phyloP scores from a whole-genome alignment of 1,140 invertebrate genomes.

The Magallana gigas region DNA sequence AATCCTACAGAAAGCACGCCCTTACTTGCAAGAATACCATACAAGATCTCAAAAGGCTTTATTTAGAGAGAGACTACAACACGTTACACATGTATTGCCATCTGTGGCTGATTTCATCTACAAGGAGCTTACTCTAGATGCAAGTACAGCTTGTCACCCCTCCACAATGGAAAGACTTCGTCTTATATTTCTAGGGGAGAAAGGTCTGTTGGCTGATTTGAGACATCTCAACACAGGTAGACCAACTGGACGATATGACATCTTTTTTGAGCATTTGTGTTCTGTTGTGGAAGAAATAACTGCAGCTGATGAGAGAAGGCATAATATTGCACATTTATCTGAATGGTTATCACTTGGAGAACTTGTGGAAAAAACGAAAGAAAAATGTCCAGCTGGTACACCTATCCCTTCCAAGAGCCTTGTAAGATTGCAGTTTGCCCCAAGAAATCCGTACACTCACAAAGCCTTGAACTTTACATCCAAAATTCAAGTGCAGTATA shows the following conservation, averaged over 20 bases:
- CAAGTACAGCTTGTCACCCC: conserved; percentile 41
- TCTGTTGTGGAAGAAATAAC: conserved; percentile 55
- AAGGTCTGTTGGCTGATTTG: conserved; percentile 31
- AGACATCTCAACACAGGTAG: conserved; percentile 49
- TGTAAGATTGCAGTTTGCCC: conserved; percentile 61
- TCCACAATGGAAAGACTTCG: conserved; percentile 49
- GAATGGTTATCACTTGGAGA: conserved; percentile 56
- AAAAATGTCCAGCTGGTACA: background rate
- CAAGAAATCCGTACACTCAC: conserved; percentile 53
- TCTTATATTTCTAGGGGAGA: conserved; percentile 43
- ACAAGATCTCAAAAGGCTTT: too few species aligned
- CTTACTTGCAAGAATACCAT: too few species aligned
- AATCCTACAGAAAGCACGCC: too few species aligned
- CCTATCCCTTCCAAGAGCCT: conserved; percentile 53
- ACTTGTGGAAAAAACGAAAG: conserved; percentile 42
- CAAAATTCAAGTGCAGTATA: conserved; percentile 46
- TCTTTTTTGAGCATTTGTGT: conserved; percentile 50
- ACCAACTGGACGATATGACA: conserved; percentile 53
- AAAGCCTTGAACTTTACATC: conserved; percentile 53
- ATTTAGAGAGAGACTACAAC: too few species aligned
- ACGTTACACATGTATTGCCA: too few species aligned
- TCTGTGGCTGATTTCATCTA: too few species aligned
- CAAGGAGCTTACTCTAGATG: conserved; percentile 54
- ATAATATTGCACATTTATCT: too few species aligned
- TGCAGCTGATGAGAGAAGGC: too few species aligned